These are phyloP conservation scores for Nomada ferruginata DNA, from an alignment of 2,888 invertebrate species.

Conservation along the genomic window DNA sequence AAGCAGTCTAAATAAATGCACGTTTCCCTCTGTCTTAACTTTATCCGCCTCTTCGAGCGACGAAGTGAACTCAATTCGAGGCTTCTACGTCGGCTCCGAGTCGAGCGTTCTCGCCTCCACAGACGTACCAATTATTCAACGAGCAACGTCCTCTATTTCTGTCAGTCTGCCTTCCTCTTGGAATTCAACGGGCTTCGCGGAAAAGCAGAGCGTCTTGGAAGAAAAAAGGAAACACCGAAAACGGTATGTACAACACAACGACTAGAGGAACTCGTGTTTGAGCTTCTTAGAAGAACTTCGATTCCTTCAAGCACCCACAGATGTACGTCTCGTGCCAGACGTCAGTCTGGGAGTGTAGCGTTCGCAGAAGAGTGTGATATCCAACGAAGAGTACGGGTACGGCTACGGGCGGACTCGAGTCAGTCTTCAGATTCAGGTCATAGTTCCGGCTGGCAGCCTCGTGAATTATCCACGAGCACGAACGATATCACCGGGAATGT, in stretches of 20 bases:
- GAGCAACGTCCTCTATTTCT: conserved; percentile 30
- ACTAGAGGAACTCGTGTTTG: conserved; percentile 22
- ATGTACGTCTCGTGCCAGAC: conserved; percentile 32
- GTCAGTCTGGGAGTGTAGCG: conserved; percentile 60
- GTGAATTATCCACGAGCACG: conserved; percentile 55
- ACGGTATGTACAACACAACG: neutral
- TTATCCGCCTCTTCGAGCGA: neutral
- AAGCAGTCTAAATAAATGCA: conserved; percentile 54
- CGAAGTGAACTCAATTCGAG: neutral
- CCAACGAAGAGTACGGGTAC: conserved; percentile 11
- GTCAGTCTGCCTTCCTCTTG: conserved; percentile 34
- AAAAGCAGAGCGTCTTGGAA: neutral
- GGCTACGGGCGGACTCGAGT: conserved; percentile 48
- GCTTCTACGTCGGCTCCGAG: neutral
- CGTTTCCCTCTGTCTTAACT: conserved; percentile 17
- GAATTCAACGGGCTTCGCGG: conserved; percentile 19
- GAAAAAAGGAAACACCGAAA: neutral
- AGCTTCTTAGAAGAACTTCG: conserved; percentile 9
- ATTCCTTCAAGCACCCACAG: conserved; percentile 5
- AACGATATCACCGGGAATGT: conserved; percentile 43
- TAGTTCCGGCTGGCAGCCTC: conserved; percentile 34
- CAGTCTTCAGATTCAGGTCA: conserved; percentile 67
- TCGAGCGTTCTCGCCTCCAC: conserved; percentile 2
- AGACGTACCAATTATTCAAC: conserved; percentile 27
- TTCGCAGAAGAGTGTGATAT: conserved; percentile 11